Evolutionary conservation across 2,113 vertebrate genomes (phyloP).

Genomic region (Orthonyx spaldingii): DNA sequence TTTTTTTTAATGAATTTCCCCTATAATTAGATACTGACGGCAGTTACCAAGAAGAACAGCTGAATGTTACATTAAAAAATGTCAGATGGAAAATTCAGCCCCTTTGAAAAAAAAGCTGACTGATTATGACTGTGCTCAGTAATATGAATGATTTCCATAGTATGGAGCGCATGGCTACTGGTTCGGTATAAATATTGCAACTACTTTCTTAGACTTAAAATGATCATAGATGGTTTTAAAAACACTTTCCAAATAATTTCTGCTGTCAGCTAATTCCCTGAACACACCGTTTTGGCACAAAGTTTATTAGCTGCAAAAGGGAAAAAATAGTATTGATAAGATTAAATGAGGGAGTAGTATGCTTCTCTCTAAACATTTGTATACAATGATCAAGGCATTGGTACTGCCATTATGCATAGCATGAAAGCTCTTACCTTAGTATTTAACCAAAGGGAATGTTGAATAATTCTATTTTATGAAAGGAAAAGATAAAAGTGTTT

Average conservation of each 20-base stretch:
- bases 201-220: not conserved
- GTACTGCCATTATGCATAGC: not conserved
- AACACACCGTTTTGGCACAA: not conserved
- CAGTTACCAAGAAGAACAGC: not conserved
- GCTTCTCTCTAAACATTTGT: not conserved
- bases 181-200: not conserved
- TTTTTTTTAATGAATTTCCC: not conserved
- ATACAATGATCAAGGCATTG: not conserved
- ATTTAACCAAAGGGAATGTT: not conserved
- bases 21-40: not conserved
- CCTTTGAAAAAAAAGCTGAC: not conserved
- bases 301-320: not conserved
- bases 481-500: not conserved
- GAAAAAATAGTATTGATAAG: not conserved
- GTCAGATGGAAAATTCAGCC: not conserved
- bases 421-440: not conserved
- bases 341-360: not conserved
- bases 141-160: not conserved
- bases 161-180: not conserved
- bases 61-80: not conserved
- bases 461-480: not conserved
- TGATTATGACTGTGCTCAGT: not conserved
- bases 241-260: not conserved
- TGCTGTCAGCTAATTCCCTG: not conserved
- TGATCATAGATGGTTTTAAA: not conserved